These are phyloP conservation scores for Oscheius sp. DNA, from an alignment of 2,888 invertebrate genomes.

Conservation along the genomic window DNA sequence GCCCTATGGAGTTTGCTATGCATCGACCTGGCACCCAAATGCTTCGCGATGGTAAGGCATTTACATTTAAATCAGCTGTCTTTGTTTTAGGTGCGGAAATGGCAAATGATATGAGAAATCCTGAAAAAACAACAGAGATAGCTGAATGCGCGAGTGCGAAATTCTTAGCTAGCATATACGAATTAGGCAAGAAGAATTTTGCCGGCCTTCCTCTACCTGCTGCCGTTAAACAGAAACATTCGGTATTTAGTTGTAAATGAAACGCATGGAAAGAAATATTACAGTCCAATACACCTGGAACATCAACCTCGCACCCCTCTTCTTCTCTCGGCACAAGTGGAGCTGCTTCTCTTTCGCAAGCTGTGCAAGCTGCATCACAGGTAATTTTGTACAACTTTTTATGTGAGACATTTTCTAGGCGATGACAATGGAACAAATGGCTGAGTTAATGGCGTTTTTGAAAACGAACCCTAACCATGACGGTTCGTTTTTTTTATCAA, in stretches of 20 bases:
- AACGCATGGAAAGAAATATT: too few relatives aligned
- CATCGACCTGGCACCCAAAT: not conserved
- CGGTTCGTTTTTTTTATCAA: not conserved
- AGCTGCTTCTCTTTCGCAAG: too few relatives aligned
- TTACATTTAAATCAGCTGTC: not conserved
- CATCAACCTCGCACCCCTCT: too few relatives aligned
- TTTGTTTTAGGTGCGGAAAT: not conserved
- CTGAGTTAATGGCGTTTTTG: constrained; percentile 24
- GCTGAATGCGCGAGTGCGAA: constrained; percentile 22
- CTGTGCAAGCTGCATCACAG: too few relatives aligned
- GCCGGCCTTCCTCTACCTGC: constrained; percentile 32
- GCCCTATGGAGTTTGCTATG: constrained; percentile 4
- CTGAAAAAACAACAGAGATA: not conserved
- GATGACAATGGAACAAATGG: constrained; percentile 22
- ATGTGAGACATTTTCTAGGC: not conserved
- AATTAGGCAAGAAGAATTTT: constrained; percentile 35
- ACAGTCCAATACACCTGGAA: too few relatives aligned
- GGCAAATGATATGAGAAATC: not conserved
- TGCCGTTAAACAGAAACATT: not conserved
- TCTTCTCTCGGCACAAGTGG: too few relatives aligned
- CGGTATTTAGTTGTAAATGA: not conserved
- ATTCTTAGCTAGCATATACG: constrained; percentile 28
- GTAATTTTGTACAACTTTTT: too few relatives aligned
- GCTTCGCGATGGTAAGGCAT: constrained; percentile 4
- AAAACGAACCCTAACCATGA: constrained; percentile 22